Base-by-base conservation (phyloP, 1,140 invertebrate species). In the Neodiprion fabricii region DNA sequence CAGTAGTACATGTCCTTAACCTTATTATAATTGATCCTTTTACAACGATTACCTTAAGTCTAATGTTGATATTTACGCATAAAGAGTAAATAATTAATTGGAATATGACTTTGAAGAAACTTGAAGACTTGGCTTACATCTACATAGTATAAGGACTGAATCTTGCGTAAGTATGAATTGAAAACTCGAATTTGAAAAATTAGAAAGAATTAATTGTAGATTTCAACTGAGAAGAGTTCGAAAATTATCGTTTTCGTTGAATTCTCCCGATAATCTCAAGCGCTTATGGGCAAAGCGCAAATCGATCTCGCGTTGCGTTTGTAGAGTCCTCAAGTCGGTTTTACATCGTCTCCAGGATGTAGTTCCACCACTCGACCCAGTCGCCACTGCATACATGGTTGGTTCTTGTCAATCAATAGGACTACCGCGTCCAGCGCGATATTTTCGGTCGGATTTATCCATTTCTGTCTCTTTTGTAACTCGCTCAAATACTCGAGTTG, bases 321-420 rank as follows among this genome's bases (percentile, higher is more conserved):
- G 53, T 9, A 61, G 5, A 17, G 11, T 17, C 53, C 53, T 61
- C n/a, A 0, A 12, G 53, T 61, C n/a, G 53, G 5, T 17, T 61
- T 61, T 5, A 61, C n/a, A 65, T 75, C 74, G n/a, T 23, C 23
- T 28, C 53, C 74, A 4, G 50, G 61, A 73, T 61, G 53, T 5
- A 17, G 4, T 9, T 61, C 53, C 5, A 61, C 53, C 14, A 75
- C 66, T 47, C 74, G 74, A 28, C 70, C 74, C 7, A 75, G 48
- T 23, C 2, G 3, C 74, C 74, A 75, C 53, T 66, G 53, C 61
- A 69, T 72, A 40, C 67, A 70, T 5, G 67, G 17, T 70, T 70
- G 68, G 23, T 74, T 70, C 40, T 74, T 74, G 68, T 74, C 73
- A 67, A 74, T 74, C 47, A 74, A 14, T 21, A 74, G 61, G 50